Evolutionary conservation across 53 echinoderm and acorn worm genomes (phyloP).

Genomic region (Zoroaster sp.): DNA sequence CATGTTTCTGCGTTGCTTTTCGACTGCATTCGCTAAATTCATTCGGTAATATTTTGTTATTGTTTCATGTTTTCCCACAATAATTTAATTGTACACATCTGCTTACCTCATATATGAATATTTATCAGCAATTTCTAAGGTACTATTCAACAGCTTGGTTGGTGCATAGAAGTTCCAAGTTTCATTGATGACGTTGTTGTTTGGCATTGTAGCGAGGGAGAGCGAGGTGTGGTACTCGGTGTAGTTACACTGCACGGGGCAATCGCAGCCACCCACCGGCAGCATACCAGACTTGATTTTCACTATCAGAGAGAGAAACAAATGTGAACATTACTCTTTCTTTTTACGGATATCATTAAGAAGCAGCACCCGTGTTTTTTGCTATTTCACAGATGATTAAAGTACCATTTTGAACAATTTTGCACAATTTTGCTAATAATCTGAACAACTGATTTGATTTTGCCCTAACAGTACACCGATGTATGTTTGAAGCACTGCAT

Average conservation of each 20-base stretch:
- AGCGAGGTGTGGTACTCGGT: conserved; percentile 32
- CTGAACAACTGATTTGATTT: not conserved
- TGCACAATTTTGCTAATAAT: not conserved
- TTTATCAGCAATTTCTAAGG: not conserved
- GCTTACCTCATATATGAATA: not conserved
- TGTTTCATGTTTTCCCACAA: no score
- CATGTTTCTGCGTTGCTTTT: no score
- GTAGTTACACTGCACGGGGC: conserved; percentile 51
- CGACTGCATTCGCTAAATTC: no score
- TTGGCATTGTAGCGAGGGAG: conserved; percentile 36
- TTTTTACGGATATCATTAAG: not conserved
- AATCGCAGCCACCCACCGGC: not conserved
- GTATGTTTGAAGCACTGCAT: no score
- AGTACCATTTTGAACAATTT: not conserved
- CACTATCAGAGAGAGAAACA: not conserved
- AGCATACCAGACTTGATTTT: conserved; percentile 1
- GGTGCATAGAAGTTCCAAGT: not conserved
- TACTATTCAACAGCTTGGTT: not conserved
- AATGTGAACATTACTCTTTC: not conserved
- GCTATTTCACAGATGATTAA: not conserved
- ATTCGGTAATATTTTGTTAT: no score
- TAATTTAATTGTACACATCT: no score
- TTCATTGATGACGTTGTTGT: not conserved
- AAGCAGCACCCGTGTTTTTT: not conserved
- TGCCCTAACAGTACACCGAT: no score